Evolutionary conservation across 2,113 vertebrate species (phyloP).

Genomic region (Tyto alba): DNA sequence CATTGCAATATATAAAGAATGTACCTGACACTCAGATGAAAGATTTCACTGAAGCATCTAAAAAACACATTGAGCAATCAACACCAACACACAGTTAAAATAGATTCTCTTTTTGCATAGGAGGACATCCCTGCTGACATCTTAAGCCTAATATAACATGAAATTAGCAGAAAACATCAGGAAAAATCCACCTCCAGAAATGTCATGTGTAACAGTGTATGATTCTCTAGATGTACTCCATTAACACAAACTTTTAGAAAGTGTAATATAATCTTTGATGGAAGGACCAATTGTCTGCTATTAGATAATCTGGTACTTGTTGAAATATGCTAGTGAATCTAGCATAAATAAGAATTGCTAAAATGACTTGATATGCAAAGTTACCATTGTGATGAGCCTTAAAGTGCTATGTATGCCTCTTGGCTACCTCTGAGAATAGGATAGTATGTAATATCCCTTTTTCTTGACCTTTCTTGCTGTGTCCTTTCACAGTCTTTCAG

Average conservation of each 20-base stretch:
- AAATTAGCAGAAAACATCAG: conserved; percentile 47
- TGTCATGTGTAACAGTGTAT: background rate
- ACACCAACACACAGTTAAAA: conserved; percentile 44
- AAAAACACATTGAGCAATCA: background rate
- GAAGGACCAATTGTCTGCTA: background rate
- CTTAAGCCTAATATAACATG: conserved; percentile 18
- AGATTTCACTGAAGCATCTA: conserved; percentile 29
- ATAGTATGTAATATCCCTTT: background rate
- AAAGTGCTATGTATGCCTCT: background rate
- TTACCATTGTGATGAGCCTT: background rate
- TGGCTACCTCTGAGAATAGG: background rate
- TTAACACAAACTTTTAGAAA: background rate
- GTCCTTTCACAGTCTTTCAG: background rate
- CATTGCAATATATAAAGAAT: background rate
- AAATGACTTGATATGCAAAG: background rate
- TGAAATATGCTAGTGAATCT: background rate
- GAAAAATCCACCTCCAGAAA: conserved; percentile 46
- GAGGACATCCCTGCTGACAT: conserved; percentile 29
- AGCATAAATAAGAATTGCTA: background rate
- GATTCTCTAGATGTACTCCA: background rate
- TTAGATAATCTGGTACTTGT: background rate
- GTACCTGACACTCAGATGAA: background rate
- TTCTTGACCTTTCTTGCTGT: background rate
- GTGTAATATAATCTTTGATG: background rate
- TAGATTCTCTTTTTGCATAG: conserved; percentile 11